A percentile compares a stretch with the other conserved stretches of the same genome.
phyloP scores from a whole-genome alignment of 2,888 invertebrate genomes.

The Cataglyphis cursor region DNA sequence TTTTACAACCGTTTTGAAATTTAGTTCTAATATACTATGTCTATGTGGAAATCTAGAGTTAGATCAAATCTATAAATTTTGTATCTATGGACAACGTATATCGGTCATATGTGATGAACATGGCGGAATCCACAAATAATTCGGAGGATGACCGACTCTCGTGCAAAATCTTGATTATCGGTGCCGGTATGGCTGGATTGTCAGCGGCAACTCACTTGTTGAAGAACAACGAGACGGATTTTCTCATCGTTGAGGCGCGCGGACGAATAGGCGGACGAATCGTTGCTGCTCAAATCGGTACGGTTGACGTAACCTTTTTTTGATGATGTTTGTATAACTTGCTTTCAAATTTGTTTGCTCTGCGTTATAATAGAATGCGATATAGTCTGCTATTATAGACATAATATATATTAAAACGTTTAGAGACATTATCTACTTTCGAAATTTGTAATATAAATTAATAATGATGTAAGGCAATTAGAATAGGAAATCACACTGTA shows the following conservation, averaged over 20 bases:
- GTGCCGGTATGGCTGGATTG: slow-evolving; percentile 95
- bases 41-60: too few relatives aligned
- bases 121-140: slow-evolving; percentile 85
- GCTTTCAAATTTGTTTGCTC: slow-evolving; percentile 2
- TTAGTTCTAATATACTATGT: too few relatives aligned
- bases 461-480: background rate
- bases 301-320: slow-evolving; percentile 72
- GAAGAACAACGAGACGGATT: slow-evolving; percentile 93
- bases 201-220: slow-evolving; percentile 94
- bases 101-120: slow-evolving; percentile 78
- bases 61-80: too few relatives aligned
- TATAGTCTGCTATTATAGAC: background rate
- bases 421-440: background rate
- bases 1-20: too few relatives aligned
- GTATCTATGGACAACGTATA: slow-evolving; percentile 61
- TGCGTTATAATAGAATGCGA: background rate
- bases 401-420: background rate
- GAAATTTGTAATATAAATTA: background rate
- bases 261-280: slow-evolving; percentile 94
- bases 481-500: background rate
- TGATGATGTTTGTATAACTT: background rate
- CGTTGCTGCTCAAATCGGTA: slow-evolving; percentile 91
- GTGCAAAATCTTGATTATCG: slow-evolving; percentile 93
- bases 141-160: slow-evolving; percentile 83
- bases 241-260: slow-evolving; percentile 93